Conservation (phyloP, 2,113 vertebrate species). For the Aramus guarauna region DNA sequence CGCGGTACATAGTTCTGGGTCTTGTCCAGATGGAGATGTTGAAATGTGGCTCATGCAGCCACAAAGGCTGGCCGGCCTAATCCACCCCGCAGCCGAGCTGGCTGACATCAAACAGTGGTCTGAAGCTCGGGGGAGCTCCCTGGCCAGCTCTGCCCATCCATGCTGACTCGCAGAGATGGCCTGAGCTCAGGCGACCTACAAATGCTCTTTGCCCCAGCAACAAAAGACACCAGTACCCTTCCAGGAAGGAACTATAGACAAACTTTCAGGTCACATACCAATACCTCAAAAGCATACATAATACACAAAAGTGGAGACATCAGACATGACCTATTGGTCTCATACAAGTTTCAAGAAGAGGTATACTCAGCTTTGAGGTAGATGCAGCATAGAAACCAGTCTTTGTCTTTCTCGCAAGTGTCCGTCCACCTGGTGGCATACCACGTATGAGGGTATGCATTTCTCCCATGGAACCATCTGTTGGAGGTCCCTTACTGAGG, state of each 20-base stretch:
- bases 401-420: background rate
- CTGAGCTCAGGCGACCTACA: background rate
- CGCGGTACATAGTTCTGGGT: background rate
- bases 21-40: background rate
- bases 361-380: background rate
- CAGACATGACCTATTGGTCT: background rate
- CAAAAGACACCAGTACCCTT: background rate
- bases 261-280: background rate
- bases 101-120: background rate
- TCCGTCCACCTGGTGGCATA: rapidly evolving
- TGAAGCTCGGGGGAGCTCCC: background rate
- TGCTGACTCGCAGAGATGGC: background rate
- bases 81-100: background rate
- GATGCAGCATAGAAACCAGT: background rate
- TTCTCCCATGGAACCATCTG: background rate
- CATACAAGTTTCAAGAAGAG: background rate
- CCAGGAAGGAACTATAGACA: background rate
- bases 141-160: background rate
- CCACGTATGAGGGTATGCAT: background rate
- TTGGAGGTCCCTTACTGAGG: background rate
- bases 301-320: background rate
- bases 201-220: background rate
- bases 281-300: background rate
- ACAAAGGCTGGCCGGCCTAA: background rate
- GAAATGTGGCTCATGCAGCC: background rate